These are phyloP conservation scores for Anisognathus igniventris DNA, from an alignment of 2,797 vertebrate genomes.

Conservation along the genomic window DNA sequence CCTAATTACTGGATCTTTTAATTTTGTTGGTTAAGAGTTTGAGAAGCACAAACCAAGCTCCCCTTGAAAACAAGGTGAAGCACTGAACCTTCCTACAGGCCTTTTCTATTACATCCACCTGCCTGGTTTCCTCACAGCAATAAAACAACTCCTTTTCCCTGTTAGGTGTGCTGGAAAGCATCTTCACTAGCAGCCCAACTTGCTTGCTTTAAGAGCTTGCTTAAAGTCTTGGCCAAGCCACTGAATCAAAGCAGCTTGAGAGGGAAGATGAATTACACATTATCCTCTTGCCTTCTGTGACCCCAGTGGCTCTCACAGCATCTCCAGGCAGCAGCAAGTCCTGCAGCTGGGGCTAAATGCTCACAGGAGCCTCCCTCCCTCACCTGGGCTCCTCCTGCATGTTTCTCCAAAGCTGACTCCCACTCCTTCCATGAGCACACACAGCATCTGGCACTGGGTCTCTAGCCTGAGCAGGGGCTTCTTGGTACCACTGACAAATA, in stretches of 20 bases:
- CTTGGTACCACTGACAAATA: conserved; percentile 2
- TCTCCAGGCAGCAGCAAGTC: not conserved
- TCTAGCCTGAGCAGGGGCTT: not conserved
- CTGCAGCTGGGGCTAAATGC: not conserved
- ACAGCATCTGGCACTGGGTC: not conserved
- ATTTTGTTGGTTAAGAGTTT: not conserved
- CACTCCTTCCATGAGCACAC: not conserved
- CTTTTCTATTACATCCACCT: not conserved
- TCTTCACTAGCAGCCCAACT: not conserved
- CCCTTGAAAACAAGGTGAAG: not conserved
- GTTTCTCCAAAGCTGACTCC: not conserved
- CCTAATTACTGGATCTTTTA: not conserved
- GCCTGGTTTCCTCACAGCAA: not conserved
- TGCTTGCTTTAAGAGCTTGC: not conserved
- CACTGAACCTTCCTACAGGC: not conserved
- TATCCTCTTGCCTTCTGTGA: not conserved
- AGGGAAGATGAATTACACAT: not conserved
- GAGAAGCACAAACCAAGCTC: not conserved
- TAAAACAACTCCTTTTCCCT: not conserved
- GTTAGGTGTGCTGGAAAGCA: not conserved
- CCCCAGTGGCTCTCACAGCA: not conserved
- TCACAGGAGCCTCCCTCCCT: not conserved
- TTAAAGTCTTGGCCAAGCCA: not conserved
- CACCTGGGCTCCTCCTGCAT: fast-evolving
- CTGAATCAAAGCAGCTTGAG: not conserved